These are phyloP conservation scores for Zosterops hypoxanthus DNA, from an alignment of 2,113 vertebrate species.

Conservation along the genomic window DNA sequence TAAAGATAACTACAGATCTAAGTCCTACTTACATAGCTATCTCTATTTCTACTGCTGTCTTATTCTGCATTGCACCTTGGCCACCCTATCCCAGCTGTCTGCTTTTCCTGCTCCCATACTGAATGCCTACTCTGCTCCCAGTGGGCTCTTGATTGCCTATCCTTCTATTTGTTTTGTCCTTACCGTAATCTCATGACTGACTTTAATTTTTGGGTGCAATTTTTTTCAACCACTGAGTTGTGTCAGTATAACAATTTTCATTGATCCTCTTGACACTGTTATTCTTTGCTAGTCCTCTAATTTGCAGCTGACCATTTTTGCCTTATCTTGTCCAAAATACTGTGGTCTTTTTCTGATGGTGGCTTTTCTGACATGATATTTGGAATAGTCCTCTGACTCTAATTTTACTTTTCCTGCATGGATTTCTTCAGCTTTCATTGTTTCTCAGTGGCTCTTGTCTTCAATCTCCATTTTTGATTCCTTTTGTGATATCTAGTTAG, in stretches of 20 bases:
- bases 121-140: not conserved
- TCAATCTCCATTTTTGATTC: not conserved
- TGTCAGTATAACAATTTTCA: not conserved
- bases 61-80: not conserved
- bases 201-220: not conserved
- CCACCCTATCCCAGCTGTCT: not conserved
- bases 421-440: not conserved
- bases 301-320: not conserved
- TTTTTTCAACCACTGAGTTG: not conserved
- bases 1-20: not conserved
- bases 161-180: not conserved
- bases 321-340: not conserved
- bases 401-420: not conserved
- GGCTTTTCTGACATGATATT: not conserved
- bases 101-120: not conserved
- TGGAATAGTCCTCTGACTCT: not conserved
- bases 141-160: not conserved
- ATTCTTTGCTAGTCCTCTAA: not conserved
- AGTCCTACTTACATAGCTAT: not conserved
- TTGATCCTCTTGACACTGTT: not conserved
- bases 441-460: not conserved
- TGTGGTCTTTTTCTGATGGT: not conserved
- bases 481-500: not conserved
- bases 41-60: not conserved
- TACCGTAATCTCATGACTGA: not conserved